Percentiles rank a stretch among this genome's conserved stretches.
phyloP scores from a whole-genome alignment of 2,797 vertebrate genomes.

The Sciurus carolinensis region DNA sequence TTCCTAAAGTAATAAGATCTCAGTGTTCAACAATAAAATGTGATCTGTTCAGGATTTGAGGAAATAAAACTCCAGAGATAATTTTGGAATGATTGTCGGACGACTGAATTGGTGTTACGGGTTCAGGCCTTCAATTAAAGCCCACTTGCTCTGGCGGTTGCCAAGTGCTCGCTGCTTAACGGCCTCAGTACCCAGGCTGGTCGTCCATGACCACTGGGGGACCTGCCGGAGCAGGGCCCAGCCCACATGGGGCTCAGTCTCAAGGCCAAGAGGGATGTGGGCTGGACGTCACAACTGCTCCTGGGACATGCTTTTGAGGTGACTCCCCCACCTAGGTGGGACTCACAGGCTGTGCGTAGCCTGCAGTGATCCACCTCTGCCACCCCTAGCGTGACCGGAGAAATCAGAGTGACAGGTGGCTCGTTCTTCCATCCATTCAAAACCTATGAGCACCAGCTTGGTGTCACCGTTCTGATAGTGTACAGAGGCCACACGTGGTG shows the following conservation, averaged over 20 bases:
- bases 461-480: neutral
- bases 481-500: fast-evolving
- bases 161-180: fast-evolving
- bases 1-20: constrained; percentile 82
- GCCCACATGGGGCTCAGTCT: neutral
- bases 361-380: fast-evolving
- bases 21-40: constrained; percentile 80
- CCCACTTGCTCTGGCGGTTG: fast-evolving
- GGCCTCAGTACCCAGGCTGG: neutral
- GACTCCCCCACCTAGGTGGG: too few species aligned
- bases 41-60: constrained; percentile 76
- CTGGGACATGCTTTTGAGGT: too few species aligned
- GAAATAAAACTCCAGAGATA: constrained; percentile 80
- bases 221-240: neutral
- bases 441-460: fast-evolving
- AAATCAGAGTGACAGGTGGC: neutral
- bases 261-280: neutral
- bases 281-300: neutral
- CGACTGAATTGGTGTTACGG: constrained; percentile 32
- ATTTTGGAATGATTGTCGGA: constrained; percentile 77
- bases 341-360: too few species aligned
- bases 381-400: too few species aligned
- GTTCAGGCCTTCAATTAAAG: constrained; percentile 35
- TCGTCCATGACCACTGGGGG: fast-evolving
- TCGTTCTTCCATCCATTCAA: neutral